Base-by-base conservation (phyloP, 2,797 vertebrate species). In the Botia almorhae region DNA sequence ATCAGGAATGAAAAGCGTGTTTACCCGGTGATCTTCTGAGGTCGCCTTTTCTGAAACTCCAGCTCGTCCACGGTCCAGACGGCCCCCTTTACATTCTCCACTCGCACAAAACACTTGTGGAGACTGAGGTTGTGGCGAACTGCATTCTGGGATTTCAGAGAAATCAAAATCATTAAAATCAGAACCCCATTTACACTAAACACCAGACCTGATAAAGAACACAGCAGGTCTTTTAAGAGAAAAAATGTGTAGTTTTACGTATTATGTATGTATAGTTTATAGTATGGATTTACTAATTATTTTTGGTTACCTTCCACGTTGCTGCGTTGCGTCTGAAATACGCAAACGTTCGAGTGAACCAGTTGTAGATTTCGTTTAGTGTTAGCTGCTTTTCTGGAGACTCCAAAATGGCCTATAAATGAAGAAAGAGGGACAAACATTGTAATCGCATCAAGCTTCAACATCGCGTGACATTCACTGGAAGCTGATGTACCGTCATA, bases 341-440 rank as follows among this genome's bases (percentile, higher is more conserved):
- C 36, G 97, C 97, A 88, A 99, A 99, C 91, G 97, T 99, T 90
- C 96, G 93, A 12, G 98, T 99, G 95, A 99, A 99, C 98, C 98
- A 99, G 93, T 99, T 99, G 94, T 99, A 99, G 93, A 99, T 99
- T 94, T 99, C 98, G 14, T 99, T 99, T 94, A 99, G 95, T 87
- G 98, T 99, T 95, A 99, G 94, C 93, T 99, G 98, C 89, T 95
- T 98, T 88, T 98, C 97, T 69, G 97, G 96, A 73, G 98, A 98
- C 89, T 99, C 98, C 70, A 97, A 97, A 92, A 99, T 99, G 60
- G 97, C 98, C 98, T 97, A 86, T 14, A 88, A 92, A 85, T 82
- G 55, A 39, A 26, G 4, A 14, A 2, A 23, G 7, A 29, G 74
- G 46, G 71, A 17, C 56, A 29, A 29, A 29, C 4, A 1, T 2